phyloP scores from a whole-genome alignment of 2,113 vertebrate species.

The Labrus mixtus region DNA sequence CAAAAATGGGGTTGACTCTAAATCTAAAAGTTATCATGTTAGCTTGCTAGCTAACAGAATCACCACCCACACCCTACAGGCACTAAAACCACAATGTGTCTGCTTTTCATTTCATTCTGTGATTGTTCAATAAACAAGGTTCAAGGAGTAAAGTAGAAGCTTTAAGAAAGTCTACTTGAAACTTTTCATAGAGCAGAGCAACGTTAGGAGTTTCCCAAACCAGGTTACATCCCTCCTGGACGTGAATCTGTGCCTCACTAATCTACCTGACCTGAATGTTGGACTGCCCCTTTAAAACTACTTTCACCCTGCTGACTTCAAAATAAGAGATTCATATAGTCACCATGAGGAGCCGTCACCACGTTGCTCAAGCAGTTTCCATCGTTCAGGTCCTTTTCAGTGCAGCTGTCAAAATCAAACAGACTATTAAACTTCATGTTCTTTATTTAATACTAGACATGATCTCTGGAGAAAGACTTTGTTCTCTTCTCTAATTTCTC shows the following conservation, averaged over 20 bases:
- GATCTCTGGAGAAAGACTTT: neutral
- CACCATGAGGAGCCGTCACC: slow-evolving; percentile 83
- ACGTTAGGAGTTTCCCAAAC: no score
- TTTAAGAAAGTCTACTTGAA: no score
- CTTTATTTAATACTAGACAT: neutral
- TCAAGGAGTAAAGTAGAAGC: no score
- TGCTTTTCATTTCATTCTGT: no score
- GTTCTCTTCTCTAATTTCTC: neutral
- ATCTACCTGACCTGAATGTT: neutral
- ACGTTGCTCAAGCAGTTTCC: slow-evolving; percentile 82
- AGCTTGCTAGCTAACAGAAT: no score
- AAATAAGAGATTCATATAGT: slow-evolving; percentile 29
- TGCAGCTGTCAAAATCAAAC: slow-evolving; percentile 75
- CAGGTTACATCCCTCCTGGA: no score
- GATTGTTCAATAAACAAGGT: no score
- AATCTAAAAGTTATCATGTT: neutral
- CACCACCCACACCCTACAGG: no score
- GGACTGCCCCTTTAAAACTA: neutral
- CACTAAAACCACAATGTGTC: neutral
- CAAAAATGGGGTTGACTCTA: neutral
- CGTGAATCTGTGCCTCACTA: no score
- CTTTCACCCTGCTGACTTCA: neutral
- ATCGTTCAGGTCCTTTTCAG: slow-evolving; percentile 70
- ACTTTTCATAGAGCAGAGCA: no score
- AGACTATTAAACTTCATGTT: no score